phyloP scores from a whole-genome alignment of 2,888 invertebrate species.

The Latrodectus hesperus region DNA sequence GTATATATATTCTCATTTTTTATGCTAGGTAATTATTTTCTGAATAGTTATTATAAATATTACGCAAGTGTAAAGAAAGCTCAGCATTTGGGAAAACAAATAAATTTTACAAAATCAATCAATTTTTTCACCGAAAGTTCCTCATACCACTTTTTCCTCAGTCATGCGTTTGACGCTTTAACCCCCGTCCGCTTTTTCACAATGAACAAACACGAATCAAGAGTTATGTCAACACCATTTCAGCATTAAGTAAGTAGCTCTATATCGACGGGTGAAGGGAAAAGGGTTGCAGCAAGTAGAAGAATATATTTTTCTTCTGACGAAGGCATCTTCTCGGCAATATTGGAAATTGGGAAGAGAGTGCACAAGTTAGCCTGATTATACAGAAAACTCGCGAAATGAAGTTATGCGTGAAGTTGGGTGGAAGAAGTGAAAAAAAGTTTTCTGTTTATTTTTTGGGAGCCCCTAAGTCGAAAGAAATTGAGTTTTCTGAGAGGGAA shows the following conservation, averaged over 20 bases:
- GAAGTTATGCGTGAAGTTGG: conserved; percentile 64
- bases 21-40: too few relatives aligned
- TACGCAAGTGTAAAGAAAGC: too few relatives aligned
- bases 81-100: too few relatives aligned
- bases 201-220: conserved; percentile 61
- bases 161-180: background rate
- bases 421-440: background rate
- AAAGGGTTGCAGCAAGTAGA: conserved; percentile 61
- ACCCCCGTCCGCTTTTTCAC: conserved; percentile 8
- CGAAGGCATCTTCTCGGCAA: conserved; percentile 39
- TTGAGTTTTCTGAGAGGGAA: conserved; percentile 58
- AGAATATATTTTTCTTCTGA: conserved; percentile 58
- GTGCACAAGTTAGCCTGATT: conserved; percentile 64
- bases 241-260: conserved; percentile 68
- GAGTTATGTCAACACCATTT: conserved; percentile 68
- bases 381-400: conserved; percentile 66
- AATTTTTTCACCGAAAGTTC: too few relatives aligned
- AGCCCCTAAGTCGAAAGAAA: conserved; percentile 66
- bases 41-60: too few relatives aligned
- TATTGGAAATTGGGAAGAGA: conserved; percentile 41
- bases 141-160: conserved; percentile 28
- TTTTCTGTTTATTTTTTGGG: conserved; percentile 28
- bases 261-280: conserved; percentile 24
- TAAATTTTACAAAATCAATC: too few relatives aligned
- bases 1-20: too few relatives aligned